Percentiles rank a stretch among this genome's conserved stretches.
Evolutionary conservation across 2,888 invertebrate genomes (phyloP).

Genomic region (Andrena camellia): DNA sequence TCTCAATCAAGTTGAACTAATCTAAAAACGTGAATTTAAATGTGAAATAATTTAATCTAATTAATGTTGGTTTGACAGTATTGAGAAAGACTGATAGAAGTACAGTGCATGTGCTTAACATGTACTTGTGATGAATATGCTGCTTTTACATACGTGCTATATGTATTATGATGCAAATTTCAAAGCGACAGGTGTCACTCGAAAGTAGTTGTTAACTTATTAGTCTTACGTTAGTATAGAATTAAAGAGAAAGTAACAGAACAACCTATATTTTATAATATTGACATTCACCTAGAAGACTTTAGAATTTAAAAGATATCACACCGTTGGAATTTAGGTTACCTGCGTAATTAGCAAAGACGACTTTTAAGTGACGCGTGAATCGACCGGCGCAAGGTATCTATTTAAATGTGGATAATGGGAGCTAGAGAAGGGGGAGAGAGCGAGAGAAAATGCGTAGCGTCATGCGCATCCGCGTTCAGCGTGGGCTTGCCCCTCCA

Average conservation of each 20-base stretch:
- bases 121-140: too few species aligned
- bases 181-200: too few species aligned
- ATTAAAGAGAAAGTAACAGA: too few species aligned
- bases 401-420: constrained; percentile 63
- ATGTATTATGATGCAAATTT: too few species aligned
- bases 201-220: too few species aligned
- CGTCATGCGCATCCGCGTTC: constrained; percentile 30
- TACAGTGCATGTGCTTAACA: too few species aligned
- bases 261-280: too few species aligned
- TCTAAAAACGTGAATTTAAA: not conserved
- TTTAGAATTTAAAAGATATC: constrained; percentile 27
- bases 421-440: constrained; percentile 13
- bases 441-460: constrained; percentile 8
- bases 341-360: constrained; percentile 53
- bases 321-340: constrained; percentile 47
- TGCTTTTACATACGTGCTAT: too few species aligned
- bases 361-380: constrained; percentile 53
- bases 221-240: too few species aligned
- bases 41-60: not conserved
- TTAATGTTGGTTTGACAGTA: not conserved
- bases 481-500: constrained; percentile 38
- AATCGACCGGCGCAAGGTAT: constrained; percentile 46
- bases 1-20: not conserved
- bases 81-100: too few species aligned
- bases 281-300: not conserved